Conservation (phyloP, 2,113 vertebrate species). For the Phylloscopus trochilus region DNA sequence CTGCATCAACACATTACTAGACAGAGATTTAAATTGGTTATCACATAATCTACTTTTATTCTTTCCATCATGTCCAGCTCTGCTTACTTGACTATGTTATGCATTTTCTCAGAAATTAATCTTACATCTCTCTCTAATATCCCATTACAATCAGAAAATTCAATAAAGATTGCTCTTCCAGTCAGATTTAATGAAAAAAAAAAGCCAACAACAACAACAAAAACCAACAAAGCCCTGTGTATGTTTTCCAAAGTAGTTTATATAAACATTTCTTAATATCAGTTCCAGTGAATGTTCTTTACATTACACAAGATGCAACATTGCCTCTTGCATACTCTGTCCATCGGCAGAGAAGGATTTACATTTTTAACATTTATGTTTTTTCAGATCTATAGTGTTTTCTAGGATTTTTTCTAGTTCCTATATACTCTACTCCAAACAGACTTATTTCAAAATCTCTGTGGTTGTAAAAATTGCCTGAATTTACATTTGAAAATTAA, state of each 20-base stretch:
- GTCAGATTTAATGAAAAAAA: not conserved
- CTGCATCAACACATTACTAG: not conserved
- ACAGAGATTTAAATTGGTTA: not conserved
- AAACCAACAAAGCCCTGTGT: not conserved
- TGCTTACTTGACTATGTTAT: not conserved
- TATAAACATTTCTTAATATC: not conserved
- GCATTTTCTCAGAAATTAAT: not conserved
- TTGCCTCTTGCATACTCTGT: not conserved
- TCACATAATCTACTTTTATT: not conserved
- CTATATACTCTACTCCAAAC: not conserved
- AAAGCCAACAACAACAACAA: not conserved
- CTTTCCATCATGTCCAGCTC: not conserved
- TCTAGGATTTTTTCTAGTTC: constrained; percentile 36
- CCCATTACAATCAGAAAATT: not conserved
- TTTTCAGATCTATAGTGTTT: constrained; percentile 49
- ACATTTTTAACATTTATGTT: not conserved
- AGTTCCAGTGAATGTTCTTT: not conserved
- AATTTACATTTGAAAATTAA: constrained; percentile 48
- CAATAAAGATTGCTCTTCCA: not conserved
- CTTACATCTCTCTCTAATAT: not conserved
- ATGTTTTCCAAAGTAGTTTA: not conserved
- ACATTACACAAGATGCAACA: not conserved
- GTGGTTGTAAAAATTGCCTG: not conserved
- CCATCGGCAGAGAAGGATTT: not conserved
- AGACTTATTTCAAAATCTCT: not conserved